Conservation (phyloP, 1,140 invertebrate genomes). For the Limonius californicus region DNA sequence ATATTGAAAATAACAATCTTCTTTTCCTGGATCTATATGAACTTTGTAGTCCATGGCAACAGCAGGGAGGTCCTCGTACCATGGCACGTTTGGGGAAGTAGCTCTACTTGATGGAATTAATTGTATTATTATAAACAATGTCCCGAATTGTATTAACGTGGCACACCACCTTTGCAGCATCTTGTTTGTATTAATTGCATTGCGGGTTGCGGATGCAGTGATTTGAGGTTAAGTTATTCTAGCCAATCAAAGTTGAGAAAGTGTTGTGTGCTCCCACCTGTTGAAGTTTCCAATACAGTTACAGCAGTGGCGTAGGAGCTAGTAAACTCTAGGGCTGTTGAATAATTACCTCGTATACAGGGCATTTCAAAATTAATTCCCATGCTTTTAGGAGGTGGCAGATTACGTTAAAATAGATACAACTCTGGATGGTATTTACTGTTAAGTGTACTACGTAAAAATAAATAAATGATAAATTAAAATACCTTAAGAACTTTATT, state of each 20-base stretch:
- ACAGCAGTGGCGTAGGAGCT: too few relatives aligned
- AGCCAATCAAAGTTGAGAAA: background rate
- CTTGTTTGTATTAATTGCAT: background rate
- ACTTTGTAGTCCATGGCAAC: conserved; percentile 95
- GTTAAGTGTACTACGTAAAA: too few relatives aligned
- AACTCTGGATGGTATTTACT: too few relatives aligned
- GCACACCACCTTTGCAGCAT: background rate
- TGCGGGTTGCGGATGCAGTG: background rate
- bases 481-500: too few relatives aligned
- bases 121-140: background rate
- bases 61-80: conserved; percentile 80
- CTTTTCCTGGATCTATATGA: conserved; percentile 88
- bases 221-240: background rate
- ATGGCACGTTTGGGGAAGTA: conserved; percentile 50
- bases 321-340: too few relatives aligned
- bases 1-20: conserved; percentile 93
- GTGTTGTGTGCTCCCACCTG: background rate
- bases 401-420: too few relatives aligned
- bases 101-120: conserved; percentile 15
- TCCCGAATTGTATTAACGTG: conserved; percentile 1
- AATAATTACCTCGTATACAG: background rate
- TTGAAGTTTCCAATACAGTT: too few relatives aligned
- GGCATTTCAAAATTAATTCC: background rate
- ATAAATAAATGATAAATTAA: too few relatives aligned
- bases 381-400: too few relatives aligned